Percentiles rank a stretch among this genome's conserved stretches.
These are phyloP conservation scores for Mellivora capensis DNA, from an alignment of 2,113 vertebrate genomes.

Conservation along the genomic window DNA sequence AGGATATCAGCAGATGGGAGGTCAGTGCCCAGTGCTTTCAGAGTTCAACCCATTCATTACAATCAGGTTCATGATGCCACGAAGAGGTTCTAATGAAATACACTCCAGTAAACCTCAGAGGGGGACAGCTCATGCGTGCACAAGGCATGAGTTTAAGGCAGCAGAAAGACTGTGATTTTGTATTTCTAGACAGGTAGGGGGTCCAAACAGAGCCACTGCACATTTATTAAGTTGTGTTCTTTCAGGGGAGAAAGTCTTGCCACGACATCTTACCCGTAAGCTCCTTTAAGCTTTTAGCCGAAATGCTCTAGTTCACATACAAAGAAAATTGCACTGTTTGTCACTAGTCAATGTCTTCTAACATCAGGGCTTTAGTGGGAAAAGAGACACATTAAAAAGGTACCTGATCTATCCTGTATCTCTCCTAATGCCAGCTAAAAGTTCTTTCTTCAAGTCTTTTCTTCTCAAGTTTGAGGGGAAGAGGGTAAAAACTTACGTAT, in stretches of 20 bases:
- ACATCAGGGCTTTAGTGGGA: slow-evolving; percentile 50
- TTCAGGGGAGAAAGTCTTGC: slow-evolving; percentile 63
- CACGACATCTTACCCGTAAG: slow-evolving; percentile 57
- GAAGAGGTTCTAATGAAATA: slow-evolving; percentile 73
- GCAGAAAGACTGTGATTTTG: slow-evolving; percentile 59
- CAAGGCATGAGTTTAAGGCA: not conserved
- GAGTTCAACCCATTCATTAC: slow-evolving; percentile 77
- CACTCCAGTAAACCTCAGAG: slow-evolving; percentile 56
- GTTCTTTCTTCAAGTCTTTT: slow-evolving; percentile 25
- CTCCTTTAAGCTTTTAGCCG: slow-evolving; percentile 72
- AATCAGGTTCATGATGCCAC: slow-evolving; percentile 62
- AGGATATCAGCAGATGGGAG: slow-evolving; percentile 72
- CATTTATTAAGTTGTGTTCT: slow-evolving; percentile 69
- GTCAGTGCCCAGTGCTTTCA: slow-evolving; percentile 62
- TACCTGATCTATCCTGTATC: slow-evolving; percentile 9
- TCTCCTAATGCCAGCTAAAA: not conserved
- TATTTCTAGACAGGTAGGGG: slow-evolving; percentile 57
- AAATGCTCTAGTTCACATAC: slow-evolving; percentile 74
- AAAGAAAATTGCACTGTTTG: slow-evolving; percentile 69
- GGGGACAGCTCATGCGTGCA: slow-evolving; percentile 10
- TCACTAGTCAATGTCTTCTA: slow-evolving; percentile 66
- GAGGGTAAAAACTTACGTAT: not conserved
- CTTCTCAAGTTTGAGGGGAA: not conserved
- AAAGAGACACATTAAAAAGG: slow-evolving; percentile 58
- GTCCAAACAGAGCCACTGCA: slow-evolving; percentile 58